Conservation (phyloP, 2,113 vertebrate species). For the Malaclemys terrapin region DNA sequence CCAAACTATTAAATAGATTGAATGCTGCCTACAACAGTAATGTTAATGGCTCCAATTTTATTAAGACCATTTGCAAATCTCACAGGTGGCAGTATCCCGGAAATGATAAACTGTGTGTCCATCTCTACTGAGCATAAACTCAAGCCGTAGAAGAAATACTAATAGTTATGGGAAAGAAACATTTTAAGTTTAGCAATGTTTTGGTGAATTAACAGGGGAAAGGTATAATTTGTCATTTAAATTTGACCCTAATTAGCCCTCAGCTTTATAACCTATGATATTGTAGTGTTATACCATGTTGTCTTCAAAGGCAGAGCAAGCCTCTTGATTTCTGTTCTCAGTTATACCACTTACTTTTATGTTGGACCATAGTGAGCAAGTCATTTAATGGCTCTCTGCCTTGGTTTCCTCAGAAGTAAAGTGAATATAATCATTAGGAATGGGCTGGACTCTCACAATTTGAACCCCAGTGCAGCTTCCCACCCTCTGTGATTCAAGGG, state of each 20-base stretch:
- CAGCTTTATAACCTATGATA: not conserved
- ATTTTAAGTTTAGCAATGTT: not conserved
- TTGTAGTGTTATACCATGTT: not conserved
- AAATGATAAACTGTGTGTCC: not conserved
- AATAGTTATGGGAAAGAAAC: not conserved
- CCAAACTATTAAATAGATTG: conserved; percentile 21
- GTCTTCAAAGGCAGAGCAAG: not conserved
- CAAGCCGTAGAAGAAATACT: not conserved
- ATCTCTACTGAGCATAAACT: not conserved
- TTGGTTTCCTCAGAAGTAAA: conserved; percentile 8
- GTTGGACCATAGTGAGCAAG: not conserved
- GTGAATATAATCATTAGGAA: not conserved
- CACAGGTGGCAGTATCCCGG: not conserved
- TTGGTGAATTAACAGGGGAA: not conserved
- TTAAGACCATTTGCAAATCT: conserved; percentile 13
- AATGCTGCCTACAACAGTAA: not conserved
- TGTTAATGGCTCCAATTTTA: not conserved
- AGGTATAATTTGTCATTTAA: not conserved
- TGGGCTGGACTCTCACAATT: not conserved
- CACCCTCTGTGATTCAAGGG: not conserved
- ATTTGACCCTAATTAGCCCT: not conserved
- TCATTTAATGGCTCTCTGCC: not conserved
- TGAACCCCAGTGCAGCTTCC: not conserved
- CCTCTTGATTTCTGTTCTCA: not conserved
- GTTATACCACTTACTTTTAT: not conserved